phyloP scores from a whole-genome alignment of 92 coral and sea anemone genomes.

The Zoanthus gigantus region DNA sequence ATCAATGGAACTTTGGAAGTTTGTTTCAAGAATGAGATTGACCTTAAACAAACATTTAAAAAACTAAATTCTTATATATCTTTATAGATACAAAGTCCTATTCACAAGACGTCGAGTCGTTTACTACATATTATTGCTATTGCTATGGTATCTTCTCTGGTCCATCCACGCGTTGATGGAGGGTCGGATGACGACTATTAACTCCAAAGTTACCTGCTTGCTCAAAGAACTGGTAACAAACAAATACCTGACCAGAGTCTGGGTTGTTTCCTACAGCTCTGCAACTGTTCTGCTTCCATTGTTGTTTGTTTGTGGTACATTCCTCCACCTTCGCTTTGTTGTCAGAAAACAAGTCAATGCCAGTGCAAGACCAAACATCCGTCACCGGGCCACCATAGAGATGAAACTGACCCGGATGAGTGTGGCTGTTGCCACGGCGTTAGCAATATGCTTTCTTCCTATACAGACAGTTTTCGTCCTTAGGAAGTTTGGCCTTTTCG shows the following conservation, averaged over 20 bases:
- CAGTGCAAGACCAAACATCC: not conserved
- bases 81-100: slow-evolving; percentile 2
- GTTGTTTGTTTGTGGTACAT: too few relatives aligned
- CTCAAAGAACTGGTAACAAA: not conserved
- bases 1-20: too few relatives aligned
- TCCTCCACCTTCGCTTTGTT: too few relatives aligned
- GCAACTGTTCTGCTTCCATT: not conserved
- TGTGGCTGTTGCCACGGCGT: too few relatives aligned
- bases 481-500: slow-evolving; percentile 7
- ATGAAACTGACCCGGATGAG: too few relatives aligned
- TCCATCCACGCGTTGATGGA: slow-evolving; percentile 5
- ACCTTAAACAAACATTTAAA: not conserved
- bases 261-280: slow-evolving; percentile 3
- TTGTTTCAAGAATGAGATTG: too few relatives aligned
- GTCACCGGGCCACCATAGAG: not conserved
- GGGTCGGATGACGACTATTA: not conserved
- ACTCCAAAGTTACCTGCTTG: not conserved
- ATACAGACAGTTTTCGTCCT: slow-evolving; percentile 16
- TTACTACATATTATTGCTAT: not conserved
- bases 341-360: too few relatives aligned
- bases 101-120: slow-evolving; percentile 21
- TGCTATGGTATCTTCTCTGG: not conserved
- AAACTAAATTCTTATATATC: not conserved
- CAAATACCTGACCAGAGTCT: not conserved
- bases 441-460: not conserved